Percentiles rank a stretch among this genome's conserved stretches.
Conservation (phyloP, 1,140 invertebrate species). For the Caenorhabditis briggsae region DNA sequence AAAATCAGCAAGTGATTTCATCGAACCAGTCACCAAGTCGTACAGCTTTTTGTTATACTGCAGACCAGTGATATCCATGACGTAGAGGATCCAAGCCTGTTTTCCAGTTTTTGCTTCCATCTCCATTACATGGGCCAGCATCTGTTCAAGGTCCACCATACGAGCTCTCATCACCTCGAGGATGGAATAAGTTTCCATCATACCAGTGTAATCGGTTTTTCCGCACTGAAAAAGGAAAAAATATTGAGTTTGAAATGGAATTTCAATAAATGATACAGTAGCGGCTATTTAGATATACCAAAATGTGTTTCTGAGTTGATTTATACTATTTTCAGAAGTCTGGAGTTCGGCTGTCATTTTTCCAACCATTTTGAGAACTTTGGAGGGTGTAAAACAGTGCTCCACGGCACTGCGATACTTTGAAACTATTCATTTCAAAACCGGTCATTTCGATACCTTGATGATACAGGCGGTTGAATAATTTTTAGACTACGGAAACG, state of each 20-base stretch:
- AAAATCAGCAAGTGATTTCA: slow-evolving; percentile 70
- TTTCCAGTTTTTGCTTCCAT: slow-evolving; percentile 70
- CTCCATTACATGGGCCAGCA: slow-evolving; percentile 69
- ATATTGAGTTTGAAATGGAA: no score
- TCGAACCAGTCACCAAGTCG: slow-evolving; percentile 68
- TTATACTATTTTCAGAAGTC: no score
- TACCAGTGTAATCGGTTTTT: slow-evolving; percentile 71
- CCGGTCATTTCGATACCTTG: no score
- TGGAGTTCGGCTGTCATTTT: no score
- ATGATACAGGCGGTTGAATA: no score
- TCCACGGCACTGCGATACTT: no score
- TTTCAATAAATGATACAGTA: not conserved
- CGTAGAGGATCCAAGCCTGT: slow-evolving; percentile 72
- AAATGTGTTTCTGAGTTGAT: no score
- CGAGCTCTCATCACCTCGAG: slow-evolving; percentile 72
- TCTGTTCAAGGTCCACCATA: slow-evolving; percentile 71
- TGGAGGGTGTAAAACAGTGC: no score
- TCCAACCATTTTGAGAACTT: no score
- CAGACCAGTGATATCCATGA: slow-evolving; percentile 72
- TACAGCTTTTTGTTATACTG: slow-evolving; percentile 71
- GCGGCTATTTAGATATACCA: no score
- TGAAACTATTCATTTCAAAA: no score
- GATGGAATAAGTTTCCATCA: slow-evolving; percentile 70
- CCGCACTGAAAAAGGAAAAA: slow-evolving; percentile 71
- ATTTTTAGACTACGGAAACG: no score